Evolutionary conservation across 2,113 vertebrate genomes (phyloP), one percentile per base, ranked within the genome.

Genomic region (Salvelinus alpinus): DNA sequence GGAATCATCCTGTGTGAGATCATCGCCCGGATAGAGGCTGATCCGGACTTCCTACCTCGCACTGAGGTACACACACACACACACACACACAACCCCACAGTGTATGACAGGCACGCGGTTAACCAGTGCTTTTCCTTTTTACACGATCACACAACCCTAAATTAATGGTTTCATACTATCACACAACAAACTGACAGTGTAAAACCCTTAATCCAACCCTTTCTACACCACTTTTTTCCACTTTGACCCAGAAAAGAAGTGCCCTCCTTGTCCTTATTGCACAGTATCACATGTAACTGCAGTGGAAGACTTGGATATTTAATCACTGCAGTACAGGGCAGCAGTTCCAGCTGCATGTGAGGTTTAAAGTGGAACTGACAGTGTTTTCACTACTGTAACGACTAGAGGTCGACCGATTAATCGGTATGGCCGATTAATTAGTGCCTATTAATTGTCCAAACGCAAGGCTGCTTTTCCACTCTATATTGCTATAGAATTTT

Each of bases 1-100:
- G 97, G 97, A 48, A 99, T 99, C 85, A 96, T 99, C 88, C 90
- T 99, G 72, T 98, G 97, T 2, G 97, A 99, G 91, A 95, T 94
- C 85, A 97, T 99, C 0, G 97, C 96, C 18, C 94, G 97, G 18
- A 92, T 99, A 18, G 95, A 97, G 1, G 97, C 97, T 0, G 97
- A 99, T 81, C 97, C 97, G 0, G 97, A 99, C 85, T 95, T 96
- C 84, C 88, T 99, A 51, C 97, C 97, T 24, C 94, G 97, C 38
- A 98, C 96, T 0, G 96, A 97, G 95, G 97, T 99, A 87, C 4
- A 12, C 18, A 11, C 44, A 66, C 25, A 11, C 22, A 13, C 20
- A 60, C 16, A n/a, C 59, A 60, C 0, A 14, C 20, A 22, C 59
- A 60, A 54, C 51, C 14, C 51, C 51, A 4, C 51, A 54, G 51